phyloP scores from a whole-genome alignment of 2,797 vertebrate genomes.

The Anomalospiza imberbis region DNA sequence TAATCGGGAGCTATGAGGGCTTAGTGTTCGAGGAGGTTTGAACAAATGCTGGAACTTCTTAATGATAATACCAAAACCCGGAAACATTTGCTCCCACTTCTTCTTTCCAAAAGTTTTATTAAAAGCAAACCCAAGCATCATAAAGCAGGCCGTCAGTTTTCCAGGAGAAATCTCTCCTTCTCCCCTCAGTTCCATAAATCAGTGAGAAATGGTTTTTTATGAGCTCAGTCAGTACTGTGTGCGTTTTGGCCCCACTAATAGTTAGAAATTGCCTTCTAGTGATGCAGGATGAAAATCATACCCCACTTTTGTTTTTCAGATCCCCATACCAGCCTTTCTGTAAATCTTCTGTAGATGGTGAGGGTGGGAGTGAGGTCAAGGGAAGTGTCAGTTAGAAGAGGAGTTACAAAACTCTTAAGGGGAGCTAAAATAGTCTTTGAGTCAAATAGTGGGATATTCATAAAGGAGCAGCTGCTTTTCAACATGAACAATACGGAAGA shows the following conservation, averaged over 20 bases:
- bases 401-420: slow-evolving; percentile 15
- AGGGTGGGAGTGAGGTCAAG: slow-evolving; percentile 32
- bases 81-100: neutral
- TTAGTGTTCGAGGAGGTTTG: neutral
- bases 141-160: neutral
- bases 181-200: neutral
- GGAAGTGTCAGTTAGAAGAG: neutral
- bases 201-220: neutral
- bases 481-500: neutral
- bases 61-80: neutral
- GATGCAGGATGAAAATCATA: neutral
- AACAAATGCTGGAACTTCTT: neutral
- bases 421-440: slow-evolving; percentile 13
- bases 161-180: neutral
- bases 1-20: neutral
- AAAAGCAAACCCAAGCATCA: neutral
- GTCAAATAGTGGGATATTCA: neutral
- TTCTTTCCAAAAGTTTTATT: neutral
- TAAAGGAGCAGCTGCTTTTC: slow-evolving; percentile 44
- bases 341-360: neutral
- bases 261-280: neutral
- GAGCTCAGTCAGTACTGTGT: neutral
- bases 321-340: neutral
- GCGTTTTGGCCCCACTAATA: neutral
- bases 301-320: neutral